A percentile compares a stretch with the other conserved stretches of the same genome.
Conservation (phyloP, 2,113 vertebrate genomes). For the Toxostoma redivivum region DNA sequence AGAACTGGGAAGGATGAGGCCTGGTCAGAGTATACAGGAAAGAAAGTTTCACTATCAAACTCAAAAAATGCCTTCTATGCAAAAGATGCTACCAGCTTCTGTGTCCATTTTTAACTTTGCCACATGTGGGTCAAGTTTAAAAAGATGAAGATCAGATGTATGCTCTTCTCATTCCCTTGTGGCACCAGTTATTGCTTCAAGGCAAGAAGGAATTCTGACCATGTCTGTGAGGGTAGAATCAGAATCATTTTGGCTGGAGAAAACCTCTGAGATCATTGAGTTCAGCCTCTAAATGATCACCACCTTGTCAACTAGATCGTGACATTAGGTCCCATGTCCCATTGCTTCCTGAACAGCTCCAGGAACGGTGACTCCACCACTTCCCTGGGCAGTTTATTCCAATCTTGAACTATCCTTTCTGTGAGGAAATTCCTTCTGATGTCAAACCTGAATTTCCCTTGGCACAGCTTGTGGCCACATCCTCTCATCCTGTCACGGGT, state of each 20-base stretch:
- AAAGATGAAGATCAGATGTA: not conserved
- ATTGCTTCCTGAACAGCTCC: not conserved
- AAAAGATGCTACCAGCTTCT: not conserved
- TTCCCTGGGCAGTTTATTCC: not conserved
- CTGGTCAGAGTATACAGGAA: not conserved
- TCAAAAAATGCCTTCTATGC: not conserved
- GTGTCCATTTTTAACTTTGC: not conserved
- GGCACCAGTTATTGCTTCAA: not conserved
- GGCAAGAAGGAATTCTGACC: not conserved
- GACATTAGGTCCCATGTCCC: not conserved
- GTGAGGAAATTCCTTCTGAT: not conserved
- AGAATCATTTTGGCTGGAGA: not conserved
- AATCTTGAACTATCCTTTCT: not conserved
- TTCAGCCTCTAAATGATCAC: not conserved
- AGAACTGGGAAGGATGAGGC: not conserved
- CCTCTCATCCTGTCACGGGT: not conserved
- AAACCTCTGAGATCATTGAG: not conserved
- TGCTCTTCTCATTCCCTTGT: not conserved
- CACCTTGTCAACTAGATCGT: not conserved
- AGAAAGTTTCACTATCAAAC: not conserved
- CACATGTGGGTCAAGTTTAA: not conserved
- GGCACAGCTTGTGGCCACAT: too few relatives aligned
- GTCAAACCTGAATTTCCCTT: not conserved
- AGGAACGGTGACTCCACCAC: not conserved
- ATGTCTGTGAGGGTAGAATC: not conserved